Conservation (phyloP, 2,113 vertebrate species). For the Taurulus bubalis region DNA sequence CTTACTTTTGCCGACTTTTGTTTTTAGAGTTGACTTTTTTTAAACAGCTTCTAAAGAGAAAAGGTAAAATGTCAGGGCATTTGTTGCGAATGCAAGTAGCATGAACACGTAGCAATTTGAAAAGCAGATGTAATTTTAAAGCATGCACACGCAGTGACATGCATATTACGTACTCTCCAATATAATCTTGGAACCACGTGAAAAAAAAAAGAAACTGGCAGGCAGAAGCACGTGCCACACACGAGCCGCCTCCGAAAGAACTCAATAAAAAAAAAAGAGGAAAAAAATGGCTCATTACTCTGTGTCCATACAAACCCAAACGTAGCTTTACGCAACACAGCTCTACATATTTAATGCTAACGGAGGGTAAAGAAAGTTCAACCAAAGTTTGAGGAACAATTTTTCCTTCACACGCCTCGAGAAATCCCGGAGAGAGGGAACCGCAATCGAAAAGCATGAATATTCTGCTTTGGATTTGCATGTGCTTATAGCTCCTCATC, state of each 20-base stretch:
- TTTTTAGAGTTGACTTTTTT: slow-evolving; percentile 60
- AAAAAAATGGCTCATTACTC: slow-evolving; percentile 24
- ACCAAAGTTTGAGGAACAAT: slow-evolving; percentile 75
- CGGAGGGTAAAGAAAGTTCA: slow-evolving; percentile 73
- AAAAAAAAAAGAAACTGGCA: neutral
- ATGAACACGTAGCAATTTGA: slow-evolving; percentile 24
- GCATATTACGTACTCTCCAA: slow-evolving; percentile 2
- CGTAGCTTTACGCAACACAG: slow-evolving; percentile 30
- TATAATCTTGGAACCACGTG: slow-evolving; percentile 11
- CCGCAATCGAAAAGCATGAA: slow-evolving; percentile 73
- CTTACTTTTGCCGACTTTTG: slow-evolving; percentile 20
- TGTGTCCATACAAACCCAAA: slow-evolving; percentile 25
- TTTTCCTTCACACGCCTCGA: slow-evolving; percentile 70
- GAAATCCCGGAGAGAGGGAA: slow-evolving; percentile 66
- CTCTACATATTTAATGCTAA: slow-evolving; percentile 68
- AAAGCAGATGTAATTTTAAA: slow-evolving; percentile 52
- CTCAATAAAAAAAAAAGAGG: slow-evolving; percentile 7
- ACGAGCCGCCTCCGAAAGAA: neutral
- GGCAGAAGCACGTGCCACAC: slow-evolving; percentile 4
- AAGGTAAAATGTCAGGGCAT: slow-evolving; percentile 31
- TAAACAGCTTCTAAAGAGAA: slow-evolving; percentile 6
- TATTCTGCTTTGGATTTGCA: slow-evolving; percentile 80
- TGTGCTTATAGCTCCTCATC: slow-evolving; percentile 67
- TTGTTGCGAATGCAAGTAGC: slow-evolving; percentile 3
- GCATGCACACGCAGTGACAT: neutral